Base-by-base conservation (phyloP, 2,797 vertebrate genomes). In the Anisognathus igniventris region DNA sequence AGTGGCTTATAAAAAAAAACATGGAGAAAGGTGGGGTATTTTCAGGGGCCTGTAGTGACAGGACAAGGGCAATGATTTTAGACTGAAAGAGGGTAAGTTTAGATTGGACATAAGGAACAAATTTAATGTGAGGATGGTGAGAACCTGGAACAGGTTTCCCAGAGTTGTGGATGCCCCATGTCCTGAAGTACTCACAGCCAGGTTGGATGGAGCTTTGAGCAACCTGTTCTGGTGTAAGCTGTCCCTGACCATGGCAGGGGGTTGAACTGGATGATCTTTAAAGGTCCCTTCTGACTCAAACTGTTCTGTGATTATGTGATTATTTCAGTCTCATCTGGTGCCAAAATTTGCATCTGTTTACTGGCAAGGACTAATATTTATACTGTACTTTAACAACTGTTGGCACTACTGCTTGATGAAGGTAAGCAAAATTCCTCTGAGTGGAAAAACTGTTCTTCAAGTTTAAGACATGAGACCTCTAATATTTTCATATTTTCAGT, bases 371-470 rank as follows among this genome's bases (percentile, higher is more conserved):
- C 67, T 77, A 79, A 33, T 93, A 53, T 77, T 95, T 90, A 45
- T 82, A 28, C 48, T 76, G 57, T 70, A 39, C 24, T 92, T 82
- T 50, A 93, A 71, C 61, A 82, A 37, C 28, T 83, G n/a, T 47
- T 87, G 68, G 68, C 88, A 53, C 61, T 67, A 28, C 30, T 91
- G 50, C 45, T 64, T 65, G 57, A 24, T 44, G 78, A 88, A 85
- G 61, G 92, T 79, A 91, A 79, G 92, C 72, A 94, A 79, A 95
- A 93, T 78, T 89, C 80, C 53, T 79, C 30, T 73, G 23, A 76
- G 53, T 37, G 48, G 65, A 74, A 94, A 87, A 92, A 87, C 28
- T 35, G 10, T 82, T 90, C n/a, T 18, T 82, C 76, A 57, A 30
- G 7, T 68, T 92, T 66, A 81, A 92, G 48, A 57, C 58, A 23